Evolutionary conservation across 2,113 vertebrate species (phyloP).

Genomic region (Onychostoma macrolepis): DNA sequence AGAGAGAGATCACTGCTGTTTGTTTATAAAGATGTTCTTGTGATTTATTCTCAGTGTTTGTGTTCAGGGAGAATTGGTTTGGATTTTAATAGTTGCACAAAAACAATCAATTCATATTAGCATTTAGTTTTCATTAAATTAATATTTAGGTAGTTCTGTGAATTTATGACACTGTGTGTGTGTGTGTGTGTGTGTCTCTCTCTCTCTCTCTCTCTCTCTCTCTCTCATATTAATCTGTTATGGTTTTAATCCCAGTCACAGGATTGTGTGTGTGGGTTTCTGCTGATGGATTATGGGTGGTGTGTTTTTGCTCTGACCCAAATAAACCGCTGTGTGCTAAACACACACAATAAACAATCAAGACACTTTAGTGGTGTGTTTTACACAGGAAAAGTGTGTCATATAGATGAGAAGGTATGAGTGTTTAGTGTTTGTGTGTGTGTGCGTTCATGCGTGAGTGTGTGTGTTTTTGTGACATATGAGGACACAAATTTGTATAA

Average conservation of each 20-base stretch:
- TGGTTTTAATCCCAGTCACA: conserved; percentile 46
- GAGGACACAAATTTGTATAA: too few species aligned
- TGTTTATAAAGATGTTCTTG: neutral
- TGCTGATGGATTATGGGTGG: conserved; percentile 23
- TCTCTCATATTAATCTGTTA: conserved; percentile 32
- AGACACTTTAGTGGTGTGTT: neutral
- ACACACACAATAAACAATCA: neutral
- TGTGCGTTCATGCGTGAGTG: neutral
- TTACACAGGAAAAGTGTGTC: neutral
- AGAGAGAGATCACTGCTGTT: neutral
- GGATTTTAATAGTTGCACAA: neutral
- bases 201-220: neutral
- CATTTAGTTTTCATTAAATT: neutral
- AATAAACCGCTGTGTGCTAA: conserved; percentile 18
- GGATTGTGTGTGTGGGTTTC: conserved; percentile 19
- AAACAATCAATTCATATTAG: neutral
- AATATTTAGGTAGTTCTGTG: too few species aligned
- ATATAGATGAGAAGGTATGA: neutral
- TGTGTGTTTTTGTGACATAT: neutral
- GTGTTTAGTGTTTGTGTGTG: neutral
- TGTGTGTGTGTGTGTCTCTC: too few species aligned
- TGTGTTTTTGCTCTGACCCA: conserved; percentile 20
- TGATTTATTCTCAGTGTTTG: neutral
- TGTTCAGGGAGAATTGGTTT: neutral
- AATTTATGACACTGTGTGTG: too few species aligned